phyloP scores from a whole-genome alignment of 1,140 invertebrate genomes.

The Matsumurasca onukii region DNA sequence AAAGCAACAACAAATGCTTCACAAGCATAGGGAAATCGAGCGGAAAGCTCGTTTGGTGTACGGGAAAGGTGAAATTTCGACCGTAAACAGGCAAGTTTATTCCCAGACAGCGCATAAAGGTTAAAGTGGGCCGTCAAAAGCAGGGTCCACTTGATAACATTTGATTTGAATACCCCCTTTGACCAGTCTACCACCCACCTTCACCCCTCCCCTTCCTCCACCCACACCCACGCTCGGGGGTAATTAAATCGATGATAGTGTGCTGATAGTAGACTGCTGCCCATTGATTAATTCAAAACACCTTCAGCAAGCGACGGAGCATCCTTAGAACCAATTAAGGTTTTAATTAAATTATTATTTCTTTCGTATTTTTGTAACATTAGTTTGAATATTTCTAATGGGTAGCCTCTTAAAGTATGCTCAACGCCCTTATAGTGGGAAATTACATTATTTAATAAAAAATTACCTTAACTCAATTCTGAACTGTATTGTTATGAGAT shows the following conservation, averaged over 20 bases:
- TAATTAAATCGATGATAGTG: not conserved
- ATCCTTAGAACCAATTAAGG: too few relatives aligned
- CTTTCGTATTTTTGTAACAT: not conserved
- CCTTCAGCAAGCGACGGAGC: too few relatives aligned
- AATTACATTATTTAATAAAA: not conserved
- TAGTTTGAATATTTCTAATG: not conserved
- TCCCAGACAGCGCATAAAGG: too few relatives aligned
- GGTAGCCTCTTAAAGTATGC: not conserved
- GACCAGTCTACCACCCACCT: not conserved
- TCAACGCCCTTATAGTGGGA: not conserved
- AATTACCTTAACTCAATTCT: not conserved
- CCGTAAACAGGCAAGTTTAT: too few relatives aligned
- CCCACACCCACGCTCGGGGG: not conserved
- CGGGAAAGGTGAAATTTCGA: too few relatives aligned
- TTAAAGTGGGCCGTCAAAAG: slow-evolving; percentile 3
- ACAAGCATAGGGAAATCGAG: too few relatives aligned
- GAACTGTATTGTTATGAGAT: too few relatives aligned
- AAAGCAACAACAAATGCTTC: too few relatives aligned
- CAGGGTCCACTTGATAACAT: not conserved
- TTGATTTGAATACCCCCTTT: not conserved
- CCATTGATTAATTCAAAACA: not conserved
- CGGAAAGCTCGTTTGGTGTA: too few relatives aligned
- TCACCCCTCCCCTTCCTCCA: not conserved
- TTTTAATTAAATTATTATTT: too few relatives aligned
- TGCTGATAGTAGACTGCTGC: not conserved